A percentile compares a stretch with the other conserved stretches of the same genome.
phyloP scores from a whole-genome alignment of 2,113 vertebrate genomes.

The Aix galericulata region DNA sequence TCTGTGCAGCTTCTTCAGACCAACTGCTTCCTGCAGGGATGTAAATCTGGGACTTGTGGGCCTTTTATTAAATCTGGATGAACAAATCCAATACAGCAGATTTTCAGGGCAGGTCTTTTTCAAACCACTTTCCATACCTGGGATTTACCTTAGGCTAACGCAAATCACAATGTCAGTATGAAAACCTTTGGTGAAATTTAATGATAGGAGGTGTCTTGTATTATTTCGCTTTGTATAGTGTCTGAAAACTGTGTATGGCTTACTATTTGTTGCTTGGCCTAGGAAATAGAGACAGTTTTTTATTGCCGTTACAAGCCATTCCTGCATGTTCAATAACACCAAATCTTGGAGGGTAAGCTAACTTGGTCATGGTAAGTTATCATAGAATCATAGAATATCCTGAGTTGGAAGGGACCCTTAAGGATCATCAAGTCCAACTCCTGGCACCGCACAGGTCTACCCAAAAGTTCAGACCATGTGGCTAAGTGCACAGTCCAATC shows the following conservation, averaged over 20 bases:
- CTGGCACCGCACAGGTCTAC: too few species aligned
- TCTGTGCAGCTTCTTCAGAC: neutral
- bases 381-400: too few species aligned
- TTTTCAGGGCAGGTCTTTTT: neutral
- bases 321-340: neutral
- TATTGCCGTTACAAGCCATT: neutral
- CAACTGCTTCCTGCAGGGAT: neutral
- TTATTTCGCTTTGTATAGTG: neutral
- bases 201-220: neutral
- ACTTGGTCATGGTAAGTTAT: accelerated
- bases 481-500: too few species aligned
- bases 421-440: too few species aligned
- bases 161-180: neutral
- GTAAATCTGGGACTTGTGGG: neutral
- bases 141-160: neutral
- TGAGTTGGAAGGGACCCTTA: too few species aligned
- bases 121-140: neutral
- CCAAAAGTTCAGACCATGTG: too few species aligned
- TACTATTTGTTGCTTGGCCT: neutral
- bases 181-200: neutral
- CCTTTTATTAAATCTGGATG: neutral
- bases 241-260: neutral
- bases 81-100: neutral
- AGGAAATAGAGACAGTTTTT: neutral
- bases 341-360: neutral